Conservation (phyloP, 2,797 vertebrate species). For the Lagorchestes hirsutus region DNA sequence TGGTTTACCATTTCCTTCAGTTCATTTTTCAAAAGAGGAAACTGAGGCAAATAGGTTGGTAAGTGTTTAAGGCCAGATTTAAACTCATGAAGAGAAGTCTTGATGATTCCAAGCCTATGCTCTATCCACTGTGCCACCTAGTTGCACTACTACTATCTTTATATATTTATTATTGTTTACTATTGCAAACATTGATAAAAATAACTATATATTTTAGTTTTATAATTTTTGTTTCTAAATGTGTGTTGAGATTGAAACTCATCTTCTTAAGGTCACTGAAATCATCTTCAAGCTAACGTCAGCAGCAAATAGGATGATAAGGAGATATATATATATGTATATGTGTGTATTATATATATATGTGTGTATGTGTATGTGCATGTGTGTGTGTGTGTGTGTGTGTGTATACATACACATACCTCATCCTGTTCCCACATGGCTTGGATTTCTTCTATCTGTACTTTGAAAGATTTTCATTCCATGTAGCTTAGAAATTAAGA, state of each 20-base stretch:
- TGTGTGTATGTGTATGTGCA: no score
- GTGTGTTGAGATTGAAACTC: background rate
- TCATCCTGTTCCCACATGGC: background rate
- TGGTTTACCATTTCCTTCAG: background rate
- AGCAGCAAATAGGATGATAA: background rate
- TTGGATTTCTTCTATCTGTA: background rate
- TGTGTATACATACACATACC: no score
- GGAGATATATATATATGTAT: background rate
- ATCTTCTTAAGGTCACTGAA: background rate
- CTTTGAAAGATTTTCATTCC: no score
- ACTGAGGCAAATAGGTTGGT: background rate
- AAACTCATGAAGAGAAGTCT: background rate
- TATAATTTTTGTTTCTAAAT: background rate
- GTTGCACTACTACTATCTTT: background rate
- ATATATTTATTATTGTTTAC: background rate
- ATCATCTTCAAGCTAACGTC: background rate
- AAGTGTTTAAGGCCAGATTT: background rate
- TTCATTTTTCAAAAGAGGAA: background rate
- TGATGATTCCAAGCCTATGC: background rate
- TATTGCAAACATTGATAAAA: background rate
- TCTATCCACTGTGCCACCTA: background rate
- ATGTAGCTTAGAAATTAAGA: background rate
- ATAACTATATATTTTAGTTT: background rate
- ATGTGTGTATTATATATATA: no score
- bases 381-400: no score